Base-by-base conservation (phyloP, 2,888 invertebrate genomes). In the Pecten maximus region DNA sequence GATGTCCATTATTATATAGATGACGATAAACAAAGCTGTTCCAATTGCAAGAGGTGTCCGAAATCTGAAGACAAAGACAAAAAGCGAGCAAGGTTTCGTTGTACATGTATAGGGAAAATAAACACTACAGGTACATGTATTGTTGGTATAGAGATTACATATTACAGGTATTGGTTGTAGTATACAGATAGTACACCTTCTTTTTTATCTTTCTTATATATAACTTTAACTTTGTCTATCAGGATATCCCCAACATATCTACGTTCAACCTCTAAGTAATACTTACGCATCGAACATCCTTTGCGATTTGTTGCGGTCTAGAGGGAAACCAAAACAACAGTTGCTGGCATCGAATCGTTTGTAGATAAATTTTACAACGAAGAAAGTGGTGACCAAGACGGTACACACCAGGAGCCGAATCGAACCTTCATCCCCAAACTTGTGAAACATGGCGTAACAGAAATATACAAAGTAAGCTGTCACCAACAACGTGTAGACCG, bases 1-100 rank as follows among this genome's bases (percentile, higher is more conserved):
- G 2, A 96, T 94, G 40, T 94, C 96, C 35, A 96, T 94, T 28
- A 96, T 93, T 86, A 96, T 88, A 89, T 93, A 94, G 0, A 94
- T 60, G 8, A 95, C 40, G 15, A 95, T 89, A 40, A 93, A 94
- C 28, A 95, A 2, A 0, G 90, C 86, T 0, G 94, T 92, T n/a
- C 94, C 91, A 54, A 94, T 92, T 19, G 94, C 92, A 39, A 95
- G 90, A 16, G 91, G 40, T 89, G 93, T 92, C 88, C 92, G 88
- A 44, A 94, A 39, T 40, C 95, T 95, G 94, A 19, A 92, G 35
- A 35, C 23, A 35, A 74, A 74, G n/a, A n/a, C n/a, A n/a, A n/a
- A n/a, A n/a, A n/a, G n/a, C n/a, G n/a, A n/a, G n/a, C n/a, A n/a
- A n/a, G n/a, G n/a, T n/a, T n/a, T n/a, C n/a, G n/a, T n/a, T n/a